Evolutionary conservation across 2,888 invertebrate species (phyloP).

Genomic region (Invenusta paracnida): DNA sequence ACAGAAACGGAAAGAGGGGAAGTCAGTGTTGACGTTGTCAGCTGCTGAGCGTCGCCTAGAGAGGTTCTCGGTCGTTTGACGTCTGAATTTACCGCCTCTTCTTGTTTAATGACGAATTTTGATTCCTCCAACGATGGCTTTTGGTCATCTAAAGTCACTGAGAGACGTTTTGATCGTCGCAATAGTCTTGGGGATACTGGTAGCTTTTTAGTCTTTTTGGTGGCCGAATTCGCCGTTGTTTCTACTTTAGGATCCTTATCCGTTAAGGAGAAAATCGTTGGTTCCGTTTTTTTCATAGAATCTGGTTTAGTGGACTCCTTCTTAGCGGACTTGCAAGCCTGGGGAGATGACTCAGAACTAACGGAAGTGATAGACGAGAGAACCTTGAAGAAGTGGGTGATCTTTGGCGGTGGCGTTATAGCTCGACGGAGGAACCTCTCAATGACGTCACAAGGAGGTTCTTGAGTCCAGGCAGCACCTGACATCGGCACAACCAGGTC

Average conservation of each 20-base stretch:
- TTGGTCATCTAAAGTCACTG: neutral
- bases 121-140: neutral
- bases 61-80: neutral
- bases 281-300: too few species aligned
- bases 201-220: neutral
- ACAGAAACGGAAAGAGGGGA: neutral
- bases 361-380: neutral
- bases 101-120: neutral
- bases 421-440: neutral
- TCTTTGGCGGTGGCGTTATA: neutral
- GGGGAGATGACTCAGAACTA: neutral
- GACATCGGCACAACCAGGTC: neutral
- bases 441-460: neutral
- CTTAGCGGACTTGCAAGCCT: neutral
- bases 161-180: neutral
- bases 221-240: neutral
- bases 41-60: neutral
- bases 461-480: neutral
- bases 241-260: too few species aligned
- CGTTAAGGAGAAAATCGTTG: neutral
- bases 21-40: neutral
- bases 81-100: neutral
- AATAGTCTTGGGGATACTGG: neutral
- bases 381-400: conserved; percentile 10
- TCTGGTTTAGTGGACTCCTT: neutral